Evolutionary conservation across 2,113 vertebrate species (phyloP).

Genomic region (Erythrocercus mccallii): DNA sequence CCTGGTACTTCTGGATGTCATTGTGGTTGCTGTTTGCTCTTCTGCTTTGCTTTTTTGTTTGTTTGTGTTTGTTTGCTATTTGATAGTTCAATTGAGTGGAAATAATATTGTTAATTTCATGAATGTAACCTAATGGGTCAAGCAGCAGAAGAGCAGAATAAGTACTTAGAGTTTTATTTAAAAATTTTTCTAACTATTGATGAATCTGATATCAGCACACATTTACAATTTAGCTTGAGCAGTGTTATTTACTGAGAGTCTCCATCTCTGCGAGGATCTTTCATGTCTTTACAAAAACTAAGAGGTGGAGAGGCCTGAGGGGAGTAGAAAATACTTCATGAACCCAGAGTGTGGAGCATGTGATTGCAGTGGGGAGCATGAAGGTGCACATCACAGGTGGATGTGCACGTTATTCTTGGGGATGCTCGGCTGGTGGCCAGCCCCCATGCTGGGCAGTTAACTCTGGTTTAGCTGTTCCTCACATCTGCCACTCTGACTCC

Average conservation of each 20-base stretch:
- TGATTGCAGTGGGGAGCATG: background rate
- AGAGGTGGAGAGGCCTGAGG: background rate
- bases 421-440: background rate
- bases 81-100: background rate
- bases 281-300: background rate
- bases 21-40: background rate
- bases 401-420: background rate
- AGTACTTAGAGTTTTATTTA: background rate
- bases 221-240: background rate
- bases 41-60: background rate
- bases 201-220: background rate
- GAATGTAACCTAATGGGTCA: background rate
- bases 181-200: background rate
- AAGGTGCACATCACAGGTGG: background rate
- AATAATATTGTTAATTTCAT: background rate
- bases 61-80: background rate
- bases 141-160: background rate
- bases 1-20: background rate
- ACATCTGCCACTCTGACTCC: background rate
- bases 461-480: background rate
- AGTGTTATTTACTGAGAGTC: background rate
- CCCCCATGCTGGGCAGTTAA: background rate
- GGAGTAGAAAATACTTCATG: background rate
- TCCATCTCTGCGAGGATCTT: background rate
- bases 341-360: background rate